Conservation (phyloP, 2,888 invertebrate species). For the Reticulitermes lucifugus region DNA sequence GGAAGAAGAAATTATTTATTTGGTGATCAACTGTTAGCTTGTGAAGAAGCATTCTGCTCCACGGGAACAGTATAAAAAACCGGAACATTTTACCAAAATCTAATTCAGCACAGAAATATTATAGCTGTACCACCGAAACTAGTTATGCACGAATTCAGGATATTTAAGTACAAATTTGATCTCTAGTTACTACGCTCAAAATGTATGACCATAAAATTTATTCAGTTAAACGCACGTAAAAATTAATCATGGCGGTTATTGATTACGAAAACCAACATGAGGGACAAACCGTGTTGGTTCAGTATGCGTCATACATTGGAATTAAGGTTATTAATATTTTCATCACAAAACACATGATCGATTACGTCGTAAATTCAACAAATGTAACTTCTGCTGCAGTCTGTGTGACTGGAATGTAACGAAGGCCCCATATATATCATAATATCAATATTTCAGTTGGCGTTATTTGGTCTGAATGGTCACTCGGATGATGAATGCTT, state of each 20-base stretch:
- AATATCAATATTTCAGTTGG: slow-evolving; percentile 17
- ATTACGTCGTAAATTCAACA: slow-evolving; percentile 29
- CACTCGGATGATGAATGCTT: slow-evolving; percentile 27
- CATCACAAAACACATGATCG: slow-evolving; percentile 17
- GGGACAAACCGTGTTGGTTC: background rate
- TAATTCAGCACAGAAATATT: no score
- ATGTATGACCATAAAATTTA: background rate
- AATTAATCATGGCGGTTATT: background rate
- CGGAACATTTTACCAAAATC: no score
- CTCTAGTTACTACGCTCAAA: background rate
- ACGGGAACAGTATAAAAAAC: no score
- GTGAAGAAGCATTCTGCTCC: no score
- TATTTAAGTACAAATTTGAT: background rate
- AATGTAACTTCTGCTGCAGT: slow-evolving; percentile 8
- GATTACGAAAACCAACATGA: background rate
- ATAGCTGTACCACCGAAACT: no score
- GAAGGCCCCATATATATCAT: background rate
- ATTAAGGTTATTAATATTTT: slow-evolving; percentile 29
- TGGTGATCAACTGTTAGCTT: no score
- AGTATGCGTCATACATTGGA: slow-evolving; percentile 2
- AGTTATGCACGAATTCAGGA: no score
- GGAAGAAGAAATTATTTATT: no score
- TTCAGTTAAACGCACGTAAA: background rate
- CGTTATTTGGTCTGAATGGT: slow-evolving; percentile 8
- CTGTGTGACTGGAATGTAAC: background rate